phyloP scores from a whole-genome alignment of 2,113 vertebrate genomes.

The Hydrochoerus hydrochaeris region DNA sequence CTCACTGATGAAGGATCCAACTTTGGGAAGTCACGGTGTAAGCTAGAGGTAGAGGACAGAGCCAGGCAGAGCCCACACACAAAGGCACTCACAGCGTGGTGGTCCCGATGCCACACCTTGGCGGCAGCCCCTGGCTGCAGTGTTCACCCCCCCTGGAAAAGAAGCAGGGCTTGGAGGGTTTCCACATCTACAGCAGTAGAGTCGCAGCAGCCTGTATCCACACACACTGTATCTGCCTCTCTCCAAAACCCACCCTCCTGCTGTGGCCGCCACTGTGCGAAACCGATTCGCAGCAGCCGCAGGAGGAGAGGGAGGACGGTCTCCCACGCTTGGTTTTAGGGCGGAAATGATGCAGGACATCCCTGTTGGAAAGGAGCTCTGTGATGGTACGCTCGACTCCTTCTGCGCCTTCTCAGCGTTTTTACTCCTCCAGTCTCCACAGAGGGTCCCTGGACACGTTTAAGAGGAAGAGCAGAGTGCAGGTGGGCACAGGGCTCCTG shows the following conservation, averaged over 20 bases:
- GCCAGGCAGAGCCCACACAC: accelerated
- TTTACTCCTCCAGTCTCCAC: background rate
- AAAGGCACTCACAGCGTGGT: accelerated
- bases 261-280: background rate
- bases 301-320: accelerated
- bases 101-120: background rate
- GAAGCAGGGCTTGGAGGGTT: background rate
- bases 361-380: background rate
- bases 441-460: accelerated
- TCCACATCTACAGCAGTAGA: background rate
- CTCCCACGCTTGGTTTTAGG: background rate
- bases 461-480: accelerated
- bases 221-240: background rate
- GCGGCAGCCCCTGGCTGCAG: background rate
- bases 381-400: accelerated
- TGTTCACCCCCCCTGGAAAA: accelerated
- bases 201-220: background rate
- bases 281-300: too few species aligned
- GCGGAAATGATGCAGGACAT: accelerated
- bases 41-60: accelerated
- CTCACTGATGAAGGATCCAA: background rate
- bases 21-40: background rate
- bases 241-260: background rate
- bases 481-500: accelerated
- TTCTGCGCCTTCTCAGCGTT: background rate